These are phyloP conservation scores for Hydra vulgaris DNA, from an alignment of 30 jellyfish, hydroid and myxozoan species.

Conservation along the genomic window DNA sequence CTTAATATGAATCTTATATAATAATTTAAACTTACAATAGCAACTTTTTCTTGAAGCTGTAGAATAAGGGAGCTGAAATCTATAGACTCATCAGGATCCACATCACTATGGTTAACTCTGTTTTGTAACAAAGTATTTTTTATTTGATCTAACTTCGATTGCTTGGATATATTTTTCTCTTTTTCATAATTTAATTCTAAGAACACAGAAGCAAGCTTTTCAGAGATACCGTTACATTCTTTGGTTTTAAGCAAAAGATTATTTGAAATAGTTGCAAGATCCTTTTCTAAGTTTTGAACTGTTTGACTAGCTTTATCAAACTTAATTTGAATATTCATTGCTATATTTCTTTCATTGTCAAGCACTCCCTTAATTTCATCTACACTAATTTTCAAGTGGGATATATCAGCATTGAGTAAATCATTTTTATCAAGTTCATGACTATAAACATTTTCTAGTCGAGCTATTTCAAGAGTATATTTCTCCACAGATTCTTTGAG, in stretches of 20 bases:
- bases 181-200: background rate
- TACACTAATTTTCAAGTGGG: background rate
- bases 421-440: conserved; percentile 21
- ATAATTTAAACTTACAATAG: conserved; percentile 4
- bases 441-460: background rate
- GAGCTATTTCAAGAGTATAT: background rate
- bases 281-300: conserved; percentile 8
- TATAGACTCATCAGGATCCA: conserved; percentile 9
- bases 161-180: conserved; percentile 16
- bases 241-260: background rate
- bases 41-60: conserved; percentile 22
- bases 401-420: conserved; percentile 10
- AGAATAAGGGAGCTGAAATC: conserved; percentile 31
- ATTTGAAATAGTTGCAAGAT: background rate
- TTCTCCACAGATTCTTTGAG: background rate
- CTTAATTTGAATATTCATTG: background rate
- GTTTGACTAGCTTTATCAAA: conserved; percentile 1
- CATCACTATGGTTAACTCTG: background rate
- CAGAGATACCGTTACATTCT: conserved; percentile 1
- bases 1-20: no score
- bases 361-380: conserved; percentile 1
- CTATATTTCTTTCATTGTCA: conserved; percentile 8
- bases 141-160: conserved; percentile 18
- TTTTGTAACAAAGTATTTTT: background rate
- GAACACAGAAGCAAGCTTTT: conserved; percentile 7